These are phyloP conservation scores for Dolomedes plantarius DNA, from an alignment of 2,888 invertebrate genomes.

Conservation along the genomic window DNA sequence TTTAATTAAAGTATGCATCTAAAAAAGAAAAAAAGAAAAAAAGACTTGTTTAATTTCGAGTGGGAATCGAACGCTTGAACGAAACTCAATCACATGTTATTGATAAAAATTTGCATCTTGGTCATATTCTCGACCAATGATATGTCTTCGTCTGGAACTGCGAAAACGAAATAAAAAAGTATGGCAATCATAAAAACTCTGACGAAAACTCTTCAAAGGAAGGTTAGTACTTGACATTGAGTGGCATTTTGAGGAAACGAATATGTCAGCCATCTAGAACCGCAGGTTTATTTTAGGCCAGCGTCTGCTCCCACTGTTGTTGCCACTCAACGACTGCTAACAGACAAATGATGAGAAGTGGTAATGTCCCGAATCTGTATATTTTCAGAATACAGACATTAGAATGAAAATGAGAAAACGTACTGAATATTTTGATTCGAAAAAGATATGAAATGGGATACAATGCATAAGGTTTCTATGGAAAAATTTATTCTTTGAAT, in stretches of 20 bases:
- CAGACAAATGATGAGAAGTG: neutral
- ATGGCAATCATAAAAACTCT: neutral
- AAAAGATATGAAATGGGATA: too few species aligned
- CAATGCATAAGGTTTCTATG: too few species aligned
- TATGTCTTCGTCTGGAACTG: too few species aligned
- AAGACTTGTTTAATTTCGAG: too few species aligned
- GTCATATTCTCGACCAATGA: too few species aligned
- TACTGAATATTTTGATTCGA: neutral
- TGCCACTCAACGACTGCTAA: slow-evolving; percentile 3
- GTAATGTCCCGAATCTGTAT: neutral
- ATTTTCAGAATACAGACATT: neutral
- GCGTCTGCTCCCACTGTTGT: neutral
- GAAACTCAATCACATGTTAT: too few species aligned
- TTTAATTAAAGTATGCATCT: too few species aligned
- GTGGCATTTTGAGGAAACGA: slow-evolving; percentile 12
- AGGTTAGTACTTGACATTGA: neutral
- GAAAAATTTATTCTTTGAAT: too few species aligned
- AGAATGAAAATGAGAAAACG: neutral
- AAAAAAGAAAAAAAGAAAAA: too few species aligned
- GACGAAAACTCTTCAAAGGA: neutral
- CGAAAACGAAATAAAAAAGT: too few species aligned
- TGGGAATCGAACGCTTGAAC: too few species aligned
- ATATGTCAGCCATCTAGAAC: neutral
- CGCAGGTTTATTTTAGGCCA: neutral
- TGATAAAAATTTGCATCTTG: too few species aligned